Percentiles rank a stretch among this genome's conserved stretches.
Evolutionary conservation across 1,140 invertebrate species (phyloP).

Genomic region (Ptiloglossa arizonensis): DNA sequence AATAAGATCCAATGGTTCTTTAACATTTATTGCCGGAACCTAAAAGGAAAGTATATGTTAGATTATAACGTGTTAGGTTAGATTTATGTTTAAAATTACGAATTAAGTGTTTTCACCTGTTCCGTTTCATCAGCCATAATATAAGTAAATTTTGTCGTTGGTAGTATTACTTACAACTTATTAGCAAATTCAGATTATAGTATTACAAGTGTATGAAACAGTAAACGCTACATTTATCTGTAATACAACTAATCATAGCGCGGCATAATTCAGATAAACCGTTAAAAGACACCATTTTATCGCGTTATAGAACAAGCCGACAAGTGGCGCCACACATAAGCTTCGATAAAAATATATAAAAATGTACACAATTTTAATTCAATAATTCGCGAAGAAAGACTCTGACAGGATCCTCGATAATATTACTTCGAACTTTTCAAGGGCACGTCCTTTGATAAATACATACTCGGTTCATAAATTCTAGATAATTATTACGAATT

Average conservation of each 20-base stretch:
- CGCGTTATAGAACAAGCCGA: neutral
- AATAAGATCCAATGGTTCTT: conserved; percentile 98
- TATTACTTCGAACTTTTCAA: neutral
- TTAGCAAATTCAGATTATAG: neutral
- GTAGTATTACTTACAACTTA: conserved; percentile 3
- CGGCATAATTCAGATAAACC: conserved; percentile 23
- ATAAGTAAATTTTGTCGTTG: neutral
- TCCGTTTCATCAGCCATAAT: conserved; percentile 80
- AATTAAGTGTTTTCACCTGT: conserved; percentile 69
- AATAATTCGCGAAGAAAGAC: neutral
- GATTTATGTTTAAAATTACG: neutral
- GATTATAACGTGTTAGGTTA: conserved; percentile 18
- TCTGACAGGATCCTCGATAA: too few species aligned
- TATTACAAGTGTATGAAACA: neutral
- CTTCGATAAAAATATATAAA: neutral
- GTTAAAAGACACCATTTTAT: conserved; percentile 3
- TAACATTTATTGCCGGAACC: conserved; percentile 93
- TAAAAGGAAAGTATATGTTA: conserved; percentile 66
- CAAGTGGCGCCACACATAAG: conserved; percentile 23
- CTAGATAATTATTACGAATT: neutral
- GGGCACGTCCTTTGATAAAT: neutral
- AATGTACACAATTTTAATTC: neutral
- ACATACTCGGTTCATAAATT: too few species aligned
- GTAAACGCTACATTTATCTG: neutral
- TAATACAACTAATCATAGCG: conserved; percentile 1